Evolutionary conservation across 1,140 invertebrate genomes (phyloP).

Genomic region (Agrilus planipennis): DNA sequence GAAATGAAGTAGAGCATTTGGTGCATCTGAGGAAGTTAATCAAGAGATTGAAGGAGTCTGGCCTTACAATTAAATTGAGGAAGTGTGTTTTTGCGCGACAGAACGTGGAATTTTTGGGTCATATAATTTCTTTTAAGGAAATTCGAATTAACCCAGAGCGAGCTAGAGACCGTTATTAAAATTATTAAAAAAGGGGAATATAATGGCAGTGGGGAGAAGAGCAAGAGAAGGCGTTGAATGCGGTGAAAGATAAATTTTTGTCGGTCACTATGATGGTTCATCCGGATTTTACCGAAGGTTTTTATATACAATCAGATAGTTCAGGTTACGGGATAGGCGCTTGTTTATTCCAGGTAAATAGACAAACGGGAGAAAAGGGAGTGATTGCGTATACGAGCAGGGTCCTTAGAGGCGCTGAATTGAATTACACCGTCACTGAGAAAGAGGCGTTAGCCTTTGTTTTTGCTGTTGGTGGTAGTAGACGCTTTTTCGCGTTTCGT

Average conservation of each 20-base stretch:
- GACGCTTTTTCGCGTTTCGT: slow-evolving; percentile 28
- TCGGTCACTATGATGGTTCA: slow-evolving; percentile 14
- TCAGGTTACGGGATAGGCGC: slow-evolving; percentile 17
- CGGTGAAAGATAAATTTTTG: slow-evolving; percentile 11
- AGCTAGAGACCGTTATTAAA: slow-evolving; percentile 20
- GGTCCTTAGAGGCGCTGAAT: slow-evolving; percentile 13
- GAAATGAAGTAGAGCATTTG: slow-evolving; percentile 15
- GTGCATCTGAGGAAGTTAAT: slow-evolving; percentile 14
- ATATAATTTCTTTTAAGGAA: slow-evolving; percentile 6
- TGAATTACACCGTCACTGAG: slow-evolving; percentile 25
- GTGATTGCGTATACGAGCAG: slow-evolving; percentile 17
- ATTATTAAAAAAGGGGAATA: slow-evolving; percentile 19
- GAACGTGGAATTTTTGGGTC: slow-evolving; percentile 17
- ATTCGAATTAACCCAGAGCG: slow-evolving; percentile 19
- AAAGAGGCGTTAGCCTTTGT: slow-evolving; percentile 26
- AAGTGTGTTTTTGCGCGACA: slow-evolving; percentile 15
- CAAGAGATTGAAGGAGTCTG: slow-evolving; percentile 9
- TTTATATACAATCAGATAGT: slow-evolving; percentile 24
- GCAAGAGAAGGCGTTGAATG: slow-evolving; percentile 5
- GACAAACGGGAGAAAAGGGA: slow-evolving; percentile 3
- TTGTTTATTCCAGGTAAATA: slow-evolving; percentile 16
- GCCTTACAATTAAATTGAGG: slow-evolving; percentile 16
- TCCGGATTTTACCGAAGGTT: slow-evolving; percentile 17
- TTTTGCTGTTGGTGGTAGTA: slow-evolving; percentile 26
- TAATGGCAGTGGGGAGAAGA: slow-evolving; percentile 6